Evolutionary conservation across 2,888 invertebrate genomes (phyloP), one percentile per base, ranked within the genome.

Genomic region (Scaptodrosophila latifasciaeformis): DNA sequence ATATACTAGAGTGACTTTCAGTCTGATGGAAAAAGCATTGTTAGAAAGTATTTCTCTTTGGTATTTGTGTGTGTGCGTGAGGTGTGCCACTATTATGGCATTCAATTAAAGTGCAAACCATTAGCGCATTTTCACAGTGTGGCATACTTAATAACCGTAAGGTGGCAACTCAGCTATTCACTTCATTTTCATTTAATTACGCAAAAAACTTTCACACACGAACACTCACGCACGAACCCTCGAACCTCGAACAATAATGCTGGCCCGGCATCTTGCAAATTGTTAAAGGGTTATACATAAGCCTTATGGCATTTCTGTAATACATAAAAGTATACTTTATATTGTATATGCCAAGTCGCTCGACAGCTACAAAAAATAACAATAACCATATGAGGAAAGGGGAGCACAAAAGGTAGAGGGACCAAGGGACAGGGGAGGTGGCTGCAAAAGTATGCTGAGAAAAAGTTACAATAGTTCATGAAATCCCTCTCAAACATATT

Each of bases 181-280:
- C 63, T 64, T 62, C 55, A 72, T 70, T 60, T 59, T 71, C 72
- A 76, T 76, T 74, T 74, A 74, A 77, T 74, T 74, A 67, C 71
- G 51, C 62, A 67, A 70, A 77, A 40, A n/a, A 21, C 19, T 40
- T 40, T 5, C 19, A 17, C 39, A 1, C 40, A n/a, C 19, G 3
- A 10, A 37, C 19, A 18, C 17, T 17, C 4, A 10, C 37, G 7
- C 9, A 1, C 4, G 7, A 7, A 6, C 19, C 7, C n/a, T n/a
- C n/a, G n/a, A n/a, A n/a, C n/a, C n/a, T n/a, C n/a, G n/a, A n/a
- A 34, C 34, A 34, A 37, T 15, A 37, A n/a, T 10, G 18, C 15
- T 15, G 7, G 24, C 24, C 24, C 24, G 24, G 24, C 24, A 24
- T 24, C 24, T 24, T 3, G 4, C 7, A 24, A 5, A 24, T 24